Base-by-base conservation (phyloP, 2,113 vertebrate species). In the Eretmochelys imbricata region DNA sequence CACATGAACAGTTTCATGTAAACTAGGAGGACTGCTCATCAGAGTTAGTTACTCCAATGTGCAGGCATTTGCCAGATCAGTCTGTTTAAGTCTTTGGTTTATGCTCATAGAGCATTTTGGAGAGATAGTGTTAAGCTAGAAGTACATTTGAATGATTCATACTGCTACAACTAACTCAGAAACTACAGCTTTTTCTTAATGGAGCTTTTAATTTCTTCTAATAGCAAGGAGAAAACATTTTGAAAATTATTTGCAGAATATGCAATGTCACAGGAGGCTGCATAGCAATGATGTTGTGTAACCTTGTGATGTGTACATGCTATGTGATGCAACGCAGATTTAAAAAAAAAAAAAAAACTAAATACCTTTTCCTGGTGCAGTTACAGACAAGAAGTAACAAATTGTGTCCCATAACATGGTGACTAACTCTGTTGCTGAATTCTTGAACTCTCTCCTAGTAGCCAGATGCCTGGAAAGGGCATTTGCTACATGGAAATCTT, bases 241-340 rank as follows among this genome's bases (percentile, higher is more conserved):
- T 87, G 89, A 95, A 91, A 90, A 95, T 75, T 90, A 93, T 97
- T 97, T 93, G 91, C 94, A 95, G 96, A 97, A 91, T 94, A 96
- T 97, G 87, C 49, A 85, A 62, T 69, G 72, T 93, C 88, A 92
- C 54, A 80, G 50, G 90, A 75, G 92, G 79, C 85, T 92, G 93
- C 90, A 85, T 84, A 95, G 76, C 88, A 91, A 0, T 91, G 92
- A 88, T 93, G 65, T 81, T 94, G 90, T 94, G 55, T 89, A 95
- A 95, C 93, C 91, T 93, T 93, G 88, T 94, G 94, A 95, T 49
- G 25, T 87, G 31, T 85, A 80, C 55, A 88, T 75, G 62, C 80
- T 94, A 46, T 0, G 1, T 88, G 94, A 91, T 89, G 78, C 87
- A 93, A 92, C 75, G n/a, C 75, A 65, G 75, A 75, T 54, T 35